These are phyloP conservation scores for Tringa solitaria DNA, from an alignment of 2,113 vertebrate species.

Conservation along the genomic window DNA sequence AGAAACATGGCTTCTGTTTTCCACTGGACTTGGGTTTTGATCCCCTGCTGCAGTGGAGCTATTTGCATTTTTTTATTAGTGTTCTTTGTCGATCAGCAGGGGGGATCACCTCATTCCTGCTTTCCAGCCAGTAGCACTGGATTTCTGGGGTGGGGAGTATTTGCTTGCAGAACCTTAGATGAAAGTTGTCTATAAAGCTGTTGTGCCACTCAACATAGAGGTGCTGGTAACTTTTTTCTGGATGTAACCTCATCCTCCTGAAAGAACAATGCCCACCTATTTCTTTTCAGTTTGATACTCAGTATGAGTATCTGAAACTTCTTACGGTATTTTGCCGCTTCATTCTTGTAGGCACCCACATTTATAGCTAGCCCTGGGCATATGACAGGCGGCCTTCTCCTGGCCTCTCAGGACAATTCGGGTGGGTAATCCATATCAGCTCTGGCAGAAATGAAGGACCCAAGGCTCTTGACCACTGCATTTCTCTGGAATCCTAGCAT, in stretches of 20 bases:
- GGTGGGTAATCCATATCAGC: not conserved
- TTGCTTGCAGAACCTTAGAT: not conserved
- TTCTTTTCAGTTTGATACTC: not conserved
- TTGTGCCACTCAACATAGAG: not conserved
- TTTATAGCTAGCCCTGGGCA: not conserved
- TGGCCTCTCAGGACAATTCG: not conserved
- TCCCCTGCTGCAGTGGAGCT: not conserved
- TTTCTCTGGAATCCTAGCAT: not conserved
- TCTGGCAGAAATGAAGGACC: not conserved
- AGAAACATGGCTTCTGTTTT: not conserved
- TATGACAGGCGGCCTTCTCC: not conserved
- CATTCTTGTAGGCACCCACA: not conserved
- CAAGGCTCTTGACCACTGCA: not conserved
- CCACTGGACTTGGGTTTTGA: not conserved
- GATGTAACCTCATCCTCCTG: not conserved
- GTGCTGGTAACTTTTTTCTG: not conserved
- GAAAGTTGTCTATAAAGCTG: not conserved
- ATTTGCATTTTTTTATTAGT: not conserved
- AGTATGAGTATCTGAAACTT: not conserved
- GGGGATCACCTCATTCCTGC: not conserved
- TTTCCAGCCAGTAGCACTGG: not conserved
- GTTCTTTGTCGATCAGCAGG: not conserved
- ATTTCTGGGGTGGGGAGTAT: not conserved
- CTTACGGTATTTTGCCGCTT: not conserved
- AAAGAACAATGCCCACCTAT: not conserved